A percentile compares a stretch with the other conserved stretches of the same genome.
Conservation (phyloP, 2,113 vertebrate species). For the Paraplagusia blochii region DNA sequence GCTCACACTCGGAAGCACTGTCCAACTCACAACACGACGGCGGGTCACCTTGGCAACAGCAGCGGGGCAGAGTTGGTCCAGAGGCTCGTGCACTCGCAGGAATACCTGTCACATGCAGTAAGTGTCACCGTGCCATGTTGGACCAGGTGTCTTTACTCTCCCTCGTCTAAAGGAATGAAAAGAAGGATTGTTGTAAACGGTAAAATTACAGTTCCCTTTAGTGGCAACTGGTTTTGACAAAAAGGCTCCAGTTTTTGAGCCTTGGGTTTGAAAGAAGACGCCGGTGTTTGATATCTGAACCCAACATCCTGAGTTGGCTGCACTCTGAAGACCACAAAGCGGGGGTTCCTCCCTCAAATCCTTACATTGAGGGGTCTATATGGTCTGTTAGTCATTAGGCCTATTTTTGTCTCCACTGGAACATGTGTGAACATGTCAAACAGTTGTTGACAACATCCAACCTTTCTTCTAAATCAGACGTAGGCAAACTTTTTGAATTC, state of each 20-base stretch:
- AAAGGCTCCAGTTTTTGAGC: constrained; percentile 16
- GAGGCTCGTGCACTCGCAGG: constrained; percentile 66
- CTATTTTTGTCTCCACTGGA: constrained; percentile 50
- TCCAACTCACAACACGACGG: constrained; percentile 61
- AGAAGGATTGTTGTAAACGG: constrained; percentile 43
- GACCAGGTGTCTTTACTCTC: constrained; percentile 50
- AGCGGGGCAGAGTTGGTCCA: constrained; percentile 62
- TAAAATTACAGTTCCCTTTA: constrained; percentile 12
- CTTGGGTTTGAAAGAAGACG: constrained; percentile 26
- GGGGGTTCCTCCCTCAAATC: constrained; percentile 50
- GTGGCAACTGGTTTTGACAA: too few relatives aligned
- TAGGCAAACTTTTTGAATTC: too few relatives aligned
- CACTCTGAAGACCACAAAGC: constrained; percentile 49
- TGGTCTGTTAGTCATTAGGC: constrained; percentile 59
- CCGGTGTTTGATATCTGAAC: constrained; percentile 57
- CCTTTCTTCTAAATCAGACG: constrained; percentile 9
- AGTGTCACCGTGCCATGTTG: constrained; percentile 47
- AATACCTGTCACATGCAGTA: constrained; percentile 75
- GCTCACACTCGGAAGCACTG: constrained; percentile 83
- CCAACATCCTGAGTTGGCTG: constrained; percentile 27
- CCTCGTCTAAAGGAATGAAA: too few relatives aligned
- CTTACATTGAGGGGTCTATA: constrained; percentile 32
- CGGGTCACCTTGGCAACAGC: constrained; percentile 65
- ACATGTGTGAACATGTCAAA: constrained; percentile 20
- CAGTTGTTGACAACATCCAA: constrained; percentile 25